Base-by-base conservation (phyloP, 2,888 invertebrate genomes). In the Itoplectis maculator region DNA sequence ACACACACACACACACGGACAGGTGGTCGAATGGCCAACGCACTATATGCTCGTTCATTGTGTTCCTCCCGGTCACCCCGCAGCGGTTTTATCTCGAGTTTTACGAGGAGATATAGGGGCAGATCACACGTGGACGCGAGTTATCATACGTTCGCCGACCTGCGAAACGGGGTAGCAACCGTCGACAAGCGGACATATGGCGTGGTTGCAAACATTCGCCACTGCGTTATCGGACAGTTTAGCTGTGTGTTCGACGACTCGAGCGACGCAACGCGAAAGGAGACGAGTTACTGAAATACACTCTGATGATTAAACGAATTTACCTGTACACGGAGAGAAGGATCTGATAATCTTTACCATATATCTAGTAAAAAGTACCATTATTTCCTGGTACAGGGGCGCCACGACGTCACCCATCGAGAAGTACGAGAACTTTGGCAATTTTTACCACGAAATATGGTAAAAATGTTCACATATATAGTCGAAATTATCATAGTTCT, bases 81-180 rank as follows among this genome's bases (percentile, higher is more conserved):
- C 45, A 47, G 29, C 56, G 3, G 42, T 37, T 65, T 65, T 72
- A 65, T 78, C 29, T 51, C 49, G 49, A 13, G 54, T 63, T 72
- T 56, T 23, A 54, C 65, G 78, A 65, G n/a, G 61, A 54, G 42
- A 45, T 37, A 45, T 37, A 54, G 11, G 29, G 18, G 40, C 11
- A 59, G 15, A 18, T 61, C 49, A 49, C n/a, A 45, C 54, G 18
- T 23, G n/a, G n/a, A 13, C 61, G 45, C 40, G 29, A 23, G 13
- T 51, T 63, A 49, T 69, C 29, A 15, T 63, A n/a, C 11, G 5
- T 42, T n/a, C 20, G 23, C 13, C 20, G 13, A 9, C 42, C 9
- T 42, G 65, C 45, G n/a, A 11, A 35, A 54, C 23, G 54, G 23
- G 23, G 54, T 54, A 23, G 54, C 23, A 51, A 54, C 54, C 23